Evolutionary conservation across 2,797 vertebrate species (phyloP), one percentile per base, ranked within the genome.

Genomic region (Macropodus opercularis): DNA sequence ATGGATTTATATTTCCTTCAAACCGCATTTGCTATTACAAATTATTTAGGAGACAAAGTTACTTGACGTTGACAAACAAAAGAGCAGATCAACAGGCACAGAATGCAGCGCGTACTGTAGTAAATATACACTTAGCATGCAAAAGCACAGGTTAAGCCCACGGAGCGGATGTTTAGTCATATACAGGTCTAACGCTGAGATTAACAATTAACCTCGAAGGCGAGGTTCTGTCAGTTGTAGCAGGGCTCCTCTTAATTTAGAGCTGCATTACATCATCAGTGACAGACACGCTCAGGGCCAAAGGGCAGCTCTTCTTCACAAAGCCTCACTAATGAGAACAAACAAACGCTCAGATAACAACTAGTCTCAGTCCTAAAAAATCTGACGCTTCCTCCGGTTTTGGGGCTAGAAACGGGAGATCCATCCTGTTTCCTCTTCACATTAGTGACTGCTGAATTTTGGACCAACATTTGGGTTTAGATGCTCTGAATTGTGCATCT

Each of bases 241-340:
- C 40, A 48, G 36, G 70, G 56, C 38, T 64, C 39, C 41, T 38
- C 36, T 29, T 66, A 35, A 71, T 78, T 67, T 64, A 61, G 36
- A 38, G 47, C 2, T 12, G 11, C 18, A 40, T 60, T 58, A 54
- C 54, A 72, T 76, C 58, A 78, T 55, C 39, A 7, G 31, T 41
- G 40, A 52, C 14, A 39, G 26, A 65, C 44, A 48, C 0, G 18
- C 59, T 39, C 1, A 1, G 14, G 43, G 75, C 40, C 34, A 32
- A 2, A 43, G 50, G 47, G 34, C 44, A 38, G 39, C 32, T 29
- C 44, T 31, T 47, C 18, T 44, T 54, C 54, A 58, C 56, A 15
- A 27, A 51, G 35, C 46, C 52, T 34, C 43, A 34, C 15, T 46
- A 55, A 67, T 46, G 26, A 56, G 32, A 24, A 27, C 1, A 1